Conservation (phyloP, 2,888 invertebrate genomes). For the Chymomyza procnemis region DNA sequence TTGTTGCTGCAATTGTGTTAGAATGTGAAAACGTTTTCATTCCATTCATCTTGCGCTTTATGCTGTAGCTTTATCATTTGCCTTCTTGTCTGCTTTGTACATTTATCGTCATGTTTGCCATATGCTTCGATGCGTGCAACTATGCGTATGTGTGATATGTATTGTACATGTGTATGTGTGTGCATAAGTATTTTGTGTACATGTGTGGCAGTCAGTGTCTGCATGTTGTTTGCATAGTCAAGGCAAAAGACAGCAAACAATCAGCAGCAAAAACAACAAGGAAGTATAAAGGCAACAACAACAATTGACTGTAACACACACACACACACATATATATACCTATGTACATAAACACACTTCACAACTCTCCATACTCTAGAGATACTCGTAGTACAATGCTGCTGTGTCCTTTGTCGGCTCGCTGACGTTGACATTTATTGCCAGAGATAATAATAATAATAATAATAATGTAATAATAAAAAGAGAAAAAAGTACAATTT, state of each 20-base stretch:
- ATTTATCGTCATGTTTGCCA: slow-evolving; percentile 33
- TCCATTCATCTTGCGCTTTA: slow-evolving; percentile 27
- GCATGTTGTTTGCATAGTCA: slow-evolving; percentile 52
- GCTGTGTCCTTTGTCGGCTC: slow-evolving; percentile 68
- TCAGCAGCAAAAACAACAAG: slow-evolving; percentile 24
- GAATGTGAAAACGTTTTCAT: slow-evolving; percentile 23
- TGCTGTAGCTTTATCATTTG: not conserved
- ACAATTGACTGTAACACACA: slow-evolving; percentile 15
- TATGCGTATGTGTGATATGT: not conserved
- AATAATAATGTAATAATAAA: slow-evolving; percentile 74
- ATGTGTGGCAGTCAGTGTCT: not conserved
- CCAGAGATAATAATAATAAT: slow-evolving; percentile 75
- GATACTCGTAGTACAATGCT: slow-evolving; percentile 13
- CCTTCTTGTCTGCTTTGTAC: slow-evolving; percentile 22
- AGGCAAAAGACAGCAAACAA: slow-evolving; percentile 49
- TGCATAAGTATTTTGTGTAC: not conserved
- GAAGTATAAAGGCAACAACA: slow-evolving; percentile 23
- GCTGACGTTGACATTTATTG: slow-evolving; percentile 73
- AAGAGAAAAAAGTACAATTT: slow-evolving; percentile 61
- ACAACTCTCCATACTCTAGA: not conserved
- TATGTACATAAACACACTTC: slow-evolving; percentile 18
- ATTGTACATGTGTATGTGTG: not conserved
- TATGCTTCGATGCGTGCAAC: slow-evolving; percentile 30
- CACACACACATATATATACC: slow-evolving; percentile 22
- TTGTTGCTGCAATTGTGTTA: slow-evolving; percentile 6